Conservation (phyloP, 1,140 invertebrate genomes). For the Drosophila ironensis region DNA sequence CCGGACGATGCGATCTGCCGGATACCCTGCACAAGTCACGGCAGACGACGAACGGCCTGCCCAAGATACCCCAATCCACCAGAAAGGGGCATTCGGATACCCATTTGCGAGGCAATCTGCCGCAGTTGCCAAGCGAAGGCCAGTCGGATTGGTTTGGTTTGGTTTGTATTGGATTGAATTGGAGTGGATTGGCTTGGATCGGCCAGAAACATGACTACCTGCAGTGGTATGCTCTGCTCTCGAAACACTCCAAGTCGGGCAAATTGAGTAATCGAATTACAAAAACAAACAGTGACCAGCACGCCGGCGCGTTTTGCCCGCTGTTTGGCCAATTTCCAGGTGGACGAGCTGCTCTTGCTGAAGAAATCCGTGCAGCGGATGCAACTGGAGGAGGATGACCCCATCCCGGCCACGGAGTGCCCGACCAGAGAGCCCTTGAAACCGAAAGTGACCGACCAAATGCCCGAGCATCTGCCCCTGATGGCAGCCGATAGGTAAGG, state of each 20-base stretch:
- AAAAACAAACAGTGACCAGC: conserved; percentile 50
- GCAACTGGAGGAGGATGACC: conserved; percentile 1
- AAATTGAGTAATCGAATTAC: neutral
- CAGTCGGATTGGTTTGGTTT: neutral
- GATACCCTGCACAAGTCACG: neutral
- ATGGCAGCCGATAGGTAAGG: conserved; percentile 58
- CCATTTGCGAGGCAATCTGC: neutral
- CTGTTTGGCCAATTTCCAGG: conserved; percentile 56
- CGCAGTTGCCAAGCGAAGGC: conserved; percentile 33
- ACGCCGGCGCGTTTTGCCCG: conserved; percentile 55
- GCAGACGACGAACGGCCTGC: neutral
- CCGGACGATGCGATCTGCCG: too few relatives aligned
- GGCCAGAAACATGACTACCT: conserved; percentile 21
- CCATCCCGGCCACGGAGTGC: neutral
- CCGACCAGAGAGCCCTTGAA: too few relatives aligned
- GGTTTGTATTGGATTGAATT: neutral
- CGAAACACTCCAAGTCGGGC: neutral
- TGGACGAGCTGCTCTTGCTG: conserved; percentile 51
- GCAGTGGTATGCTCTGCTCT: conserved; percentile 58
- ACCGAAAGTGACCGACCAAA: too few relatives aligned
- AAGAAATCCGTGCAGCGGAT: conserved; percentile 58
- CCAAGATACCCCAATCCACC: neutral
- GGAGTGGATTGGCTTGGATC: neutral
- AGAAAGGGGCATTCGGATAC: neutral
- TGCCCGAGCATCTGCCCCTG: conserved; percentile 54